Evolutionary conservation across 2,797 vertebrate species (phyloP).

Genomic region (Gallinago solitaria): DNA sequence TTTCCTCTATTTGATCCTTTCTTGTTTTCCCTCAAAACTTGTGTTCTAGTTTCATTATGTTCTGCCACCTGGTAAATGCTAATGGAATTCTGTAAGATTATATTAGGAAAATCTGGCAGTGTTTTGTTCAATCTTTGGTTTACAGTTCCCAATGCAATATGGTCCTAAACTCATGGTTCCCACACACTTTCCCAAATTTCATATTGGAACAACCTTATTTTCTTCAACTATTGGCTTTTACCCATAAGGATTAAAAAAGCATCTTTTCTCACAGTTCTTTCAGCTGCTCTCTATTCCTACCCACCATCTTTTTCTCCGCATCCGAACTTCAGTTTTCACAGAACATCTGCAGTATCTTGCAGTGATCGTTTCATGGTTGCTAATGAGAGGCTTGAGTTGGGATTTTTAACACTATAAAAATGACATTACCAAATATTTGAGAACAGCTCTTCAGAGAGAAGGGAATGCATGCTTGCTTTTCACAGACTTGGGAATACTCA

Average conservation of each 20-base stretch:
- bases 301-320: slow-evolving; percentile 24
- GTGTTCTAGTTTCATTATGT: slow-evolving; percentile 22
- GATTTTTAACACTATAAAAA: slow-evolving; percentile 11
- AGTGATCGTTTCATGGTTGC: slow-evolving; percentile 10
- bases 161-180: slow-evolving; percentile 6
- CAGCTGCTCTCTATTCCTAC: slow-evolving; percentile 2
- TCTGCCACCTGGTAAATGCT: slow-evolving; percentile 47
- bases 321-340: slow-evolving; percentile 48
- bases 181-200: slow-evolving; percentile 28
- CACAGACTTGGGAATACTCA: neutral
- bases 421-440: slow-evolving; percentile 33
- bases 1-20: neutral
- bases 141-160: slow-evolving; percentile 19
- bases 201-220: slow-evolving; percentile 8
- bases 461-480: neutral
- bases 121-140: slow-evolving; percentile 7
- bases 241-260: slow-evolving; percentile 10
- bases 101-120: slow-evolving; percentile 5
- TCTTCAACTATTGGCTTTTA: slow-evolving; percentile 30
- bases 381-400: slow-evolving; percentile 38
- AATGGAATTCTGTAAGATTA: slow-evolving; percentile 30
- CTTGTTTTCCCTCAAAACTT: neutral
- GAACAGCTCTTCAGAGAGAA: slow-evolving; percentile 31
- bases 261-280: slow-evolving; percentile 33
- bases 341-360: slow-evolving; percentile 56